Percentiles rank a stretch among this genome's conserved stretches.
Evolutionary conservation across 2,888 invertebrate genomes (phyloP).

Genomic region (Phyllotreta cruciferae): DNA sequence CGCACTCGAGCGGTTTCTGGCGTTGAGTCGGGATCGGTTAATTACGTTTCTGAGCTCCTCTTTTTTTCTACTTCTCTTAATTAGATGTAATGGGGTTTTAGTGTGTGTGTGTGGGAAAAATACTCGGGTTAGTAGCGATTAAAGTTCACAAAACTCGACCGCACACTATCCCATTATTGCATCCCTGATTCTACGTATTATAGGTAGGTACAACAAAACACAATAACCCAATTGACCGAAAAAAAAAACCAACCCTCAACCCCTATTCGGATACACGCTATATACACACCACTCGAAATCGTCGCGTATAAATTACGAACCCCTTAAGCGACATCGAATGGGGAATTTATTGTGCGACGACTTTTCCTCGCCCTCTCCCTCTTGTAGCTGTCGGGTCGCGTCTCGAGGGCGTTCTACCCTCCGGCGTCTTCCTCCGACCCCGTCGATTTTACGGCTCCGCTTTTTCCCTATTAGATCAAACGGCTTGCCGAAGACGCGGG

Average conservation of each 20-base stretch:
- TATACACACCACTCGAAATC: conserved; percentile 22
- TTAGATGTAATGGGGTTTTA: too few relatives aligned
- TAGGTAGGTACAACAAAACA: conserved; percentile 6
- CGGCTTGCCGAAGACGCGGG: conserved; percentile 47
- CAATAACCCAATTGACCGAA: conserved; percentile 24
- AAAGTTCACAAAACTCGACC: too few relatives aligned
- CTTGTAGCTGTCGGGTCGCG: conserved; percentile 30
- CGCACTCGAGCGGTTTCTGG: conserved; percentile 13
- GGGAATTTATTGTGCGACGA: conserved; percentile 26
- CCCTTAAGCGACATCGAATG: conserved; percentile 29
- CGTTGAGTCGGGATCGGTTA: conserved; percentile 19
- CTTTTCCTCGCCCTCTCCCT: conserved; percentile 25
- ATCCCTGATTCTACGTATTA: too few relatives aligned
- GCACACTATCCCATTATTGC: too few relatives aligned
- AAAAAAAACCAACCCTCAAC: conserved; percentile 15
- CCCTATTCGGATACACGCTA: neutral
- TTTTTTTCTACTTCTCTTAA: neutral
- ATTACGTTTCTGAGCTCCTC: neutral
- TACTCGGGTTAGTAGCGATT: too few relatives aligned
- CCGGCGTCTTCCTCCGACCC: conserved; percentile 10
- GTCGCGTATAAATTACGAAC: conserved; percentile 28
- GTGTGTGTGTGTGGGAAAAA: too few relatives aligned
- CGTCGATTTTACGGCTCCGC: conserved; percentile 37
- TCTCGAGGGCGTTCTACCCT: conserved; percentile 24
- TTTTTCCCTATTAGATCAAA: conserved; percentile 44